Conservation (phyloP, 2,797 vertebrate genomes). For the Sardinella longiceps region DNA sequence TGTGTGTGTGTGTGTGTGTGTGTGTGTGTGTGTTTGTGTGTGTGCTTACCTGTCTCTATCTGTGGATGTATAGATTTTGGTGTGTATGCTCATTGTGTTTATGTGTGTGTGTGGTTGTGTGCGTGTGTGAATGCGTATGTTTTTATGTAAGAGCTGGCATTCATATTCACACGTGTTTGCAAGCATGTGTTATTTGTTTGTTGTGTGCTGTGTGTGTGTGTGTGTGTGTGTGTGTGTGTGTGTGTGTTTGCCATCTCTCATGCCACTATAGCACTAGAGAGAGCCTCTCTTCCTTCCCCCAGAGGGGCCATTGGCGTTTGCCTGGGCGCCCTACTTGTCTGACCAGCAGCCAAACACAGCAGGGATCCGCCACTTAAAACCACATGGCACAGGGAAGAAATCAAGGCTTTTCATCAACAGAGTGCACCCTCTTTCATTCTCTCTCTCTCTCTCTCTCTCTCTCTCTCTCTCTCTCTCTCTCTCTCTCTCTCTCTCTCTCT, state of each 20-base stretch:
- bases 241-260: background rate
- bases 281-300: background rate
- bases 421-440: background rate
- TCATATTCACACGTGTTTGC: too few relatives aligned
- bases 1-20: background rate
- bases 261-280: background rate
- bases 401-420: conserved; percentile 5
- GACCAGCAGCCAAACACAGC: conserved; percentile 1
- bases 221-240: background rate
- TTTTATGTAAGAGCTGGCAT: too few relatives aligned
- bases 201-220: conserved; percentile 10
- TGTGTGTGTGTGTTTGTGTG: too few relatives aligned
- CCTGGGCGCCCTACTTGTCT: background rate
- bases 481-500: background rate
- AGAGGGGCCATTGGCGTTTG: background rate
- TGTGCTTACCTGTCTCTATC: too few relatives aligned
- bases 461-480: background rate
- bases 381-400: background rate
- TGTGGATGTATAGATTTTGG: too few relatives aligned
- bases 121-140: background rate
- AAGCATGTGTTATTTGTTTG: background rate
- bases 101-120: background rate
- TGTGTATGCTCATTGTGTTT: background rate
- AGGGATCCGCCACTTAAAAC: background rate
- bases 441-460: background rate